Base-by-base conservation (phyloP, 1,140 invertebrate genomes). In the Whitmania pigra region DNA sequence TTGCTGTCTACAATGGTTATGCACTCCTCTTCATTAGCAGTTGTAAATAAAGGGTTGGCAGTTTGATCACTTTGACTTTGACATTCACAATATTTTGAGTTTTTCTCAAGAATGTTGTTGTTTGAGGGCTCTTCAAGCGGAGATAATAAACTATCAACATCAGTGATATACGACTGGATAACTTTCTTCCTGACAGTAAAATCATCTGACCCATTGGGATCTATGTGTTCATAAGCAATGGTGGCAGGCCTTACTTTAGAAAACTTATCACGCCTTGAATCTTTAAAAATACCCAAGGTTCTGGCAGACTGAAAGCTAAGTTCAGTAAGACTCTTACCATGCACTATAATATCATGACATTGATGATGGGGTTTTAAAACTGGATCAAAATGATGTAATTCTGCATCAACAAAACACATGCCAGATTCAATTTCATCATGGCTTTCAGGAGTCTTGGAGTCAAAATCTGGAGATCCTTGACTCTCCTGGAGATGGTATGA, bases 401-500 rank as follows among this genome's bases (percentile, higher is more conserved):
- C 43, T 49, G 43, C 43, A 49, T 49, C 43, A 49, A 49, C 43
- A 49, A 49, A 11, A 49, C 43, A 49, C 43, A 49, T 49, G 43
- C 43, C 43, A 25, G 57, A 63, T 25, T 63, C 57, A 63, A 31
- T 63, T 63, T 63, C 22, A 31, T 63, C 22, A n/a, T 63, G 22
- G 11, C 22, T 63, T 31, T 63, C 57, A 18, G 57, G 57, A 63
- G 22, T 63, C 29, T 63, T 63, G 57, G 29, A 63, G 29, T 22
- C 57, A 53, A 55, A 20, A 53, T 73, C 63, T 40, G 72, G n/a
- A 27, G 74, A 49, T 55, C 54, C 67, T 73, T 73, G 40, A 73
- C 72, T 73, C 43, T 78, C 79, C 40, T 75, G 76, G 70, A 81
- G 75, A n/a, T 75, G 78, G 76, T 82, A 83, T 11, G 79, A 82